Evolutionary conservation across 2,113 vertebrate genomes (phyloP).

Genomic region (Indri indri): DNA sequence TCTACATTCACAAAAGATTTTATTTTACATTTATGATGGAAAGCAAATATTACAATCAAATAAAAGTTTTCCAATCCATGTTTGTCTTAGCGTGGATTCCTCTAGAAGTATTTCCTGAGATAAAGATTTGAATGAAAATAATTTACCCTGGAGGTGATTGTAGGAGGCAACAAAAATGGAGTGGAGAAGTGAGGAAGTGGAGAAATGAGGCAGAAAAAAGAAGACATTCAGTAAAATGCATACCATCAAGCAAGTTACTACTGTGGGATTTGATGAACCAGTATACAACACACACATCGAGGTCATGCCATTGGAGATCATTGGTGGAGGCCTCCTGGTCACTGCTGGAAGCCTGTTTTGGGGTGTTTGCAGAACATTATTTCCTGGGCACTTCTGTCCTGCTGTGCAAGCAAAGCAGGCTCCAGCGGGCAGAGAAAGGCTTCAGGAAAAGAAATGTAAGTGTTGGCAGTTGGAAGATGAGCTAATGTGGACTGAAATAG

Average conservation of each 20-base stretch:
- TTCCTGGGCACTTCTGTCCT: not conserved
- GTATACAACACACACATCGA: not conserved
- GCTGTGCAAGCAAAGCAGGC: not conserved
- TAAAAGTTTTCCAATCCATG: not conserved
- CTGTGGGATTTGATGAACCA: not conserved
- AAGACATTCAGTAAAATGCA: not conserved
- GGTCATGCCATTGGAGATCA: not conserved
- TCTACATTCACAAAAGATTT: not conserved
- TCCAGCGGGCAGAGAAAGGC: not conserved
- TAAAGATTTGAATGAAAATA: not conserved
- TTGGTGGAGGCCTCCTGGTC: not conserved
- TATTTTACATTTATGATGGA: not conserved
- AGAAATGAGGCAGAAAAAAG: not conserved
- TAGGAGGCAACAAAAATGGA: not conserved
- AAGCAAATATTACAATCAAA: not conserved
- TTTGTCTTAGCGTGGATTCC: not conserved
- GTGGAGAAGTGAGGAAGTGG: not conserved
- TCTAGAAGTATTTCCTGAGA: not conserved
- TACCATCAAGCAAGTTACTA: not conserved
- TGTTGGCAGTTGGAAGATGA: not conserved
- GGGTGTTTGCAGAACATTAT: not conserved
- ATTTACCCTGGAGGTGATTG: not conserved
- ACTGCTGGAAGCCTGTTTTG: not conserved
- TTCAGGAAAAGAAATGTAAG: not conserved
- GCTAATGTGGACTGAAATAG: not conserved